Evolutionary conservation across 2,113 vertebrate species (phyloP), one percentile per base, ranked within the genome.

Genomic region (Acrocephalus arundinaceus): DNA sequence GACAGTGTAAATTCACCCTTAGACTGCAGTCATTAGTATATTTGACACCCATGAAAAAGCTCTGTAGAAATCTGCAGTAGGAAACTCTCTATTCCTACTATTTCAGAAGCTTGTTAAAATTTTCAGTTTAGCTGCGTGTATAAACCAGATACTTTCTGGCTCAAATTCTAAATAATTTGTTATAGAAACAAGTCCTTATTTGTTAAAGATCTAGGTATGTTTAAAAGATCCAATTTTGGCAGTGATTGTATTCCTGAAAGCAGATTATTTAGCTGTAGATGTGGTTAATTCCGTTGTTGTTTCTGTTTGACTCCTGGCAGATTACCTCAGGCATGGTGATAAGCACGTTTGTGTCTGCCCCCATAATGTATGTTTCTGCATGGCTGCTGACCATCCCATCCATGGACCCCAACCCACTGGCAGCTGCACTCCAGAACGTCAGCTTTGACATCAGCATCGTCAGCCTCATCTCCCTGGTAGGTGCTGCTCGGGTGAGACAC

Each of bases 241-340:
- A 27, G 17, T 13, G 10, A 20, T 24, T 52, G 11, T 71, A 9
- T 78, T 96, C 22, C 58, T 82, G 85, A 55, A 77, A 86, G 81
- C 6, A 43, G 48, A 28, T 37, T 33, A 51, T 93, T 96, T 67
- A 68, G 10, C 37, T 37, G 21, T 35, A 52, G 37, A 25, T 88
- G 8, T 73, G 37, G 79, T 55, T 37, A 49, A 46, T 14, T 68
- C 13, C 9, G 15, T 30, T 89, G 49, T 74, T 57, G 48, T 90
- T 87, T 71, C 20, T 74, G 13, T 80, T 92, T 45, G 81, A 57
- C 89, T 85, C 62, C 87, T 81, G 80, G 45, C 94, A 99, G 99
- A 97, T 99, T 87, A 99, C 99, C 68, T 98, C 99, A 58, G 99
- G 99, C 67, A 99, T 99, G 99, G 98, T 99, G 87, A 98, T 99